phyloP scores from a whole-genome alignment of 2,888 invertebrate species.

The Ametastegia equiseti region DNA sequence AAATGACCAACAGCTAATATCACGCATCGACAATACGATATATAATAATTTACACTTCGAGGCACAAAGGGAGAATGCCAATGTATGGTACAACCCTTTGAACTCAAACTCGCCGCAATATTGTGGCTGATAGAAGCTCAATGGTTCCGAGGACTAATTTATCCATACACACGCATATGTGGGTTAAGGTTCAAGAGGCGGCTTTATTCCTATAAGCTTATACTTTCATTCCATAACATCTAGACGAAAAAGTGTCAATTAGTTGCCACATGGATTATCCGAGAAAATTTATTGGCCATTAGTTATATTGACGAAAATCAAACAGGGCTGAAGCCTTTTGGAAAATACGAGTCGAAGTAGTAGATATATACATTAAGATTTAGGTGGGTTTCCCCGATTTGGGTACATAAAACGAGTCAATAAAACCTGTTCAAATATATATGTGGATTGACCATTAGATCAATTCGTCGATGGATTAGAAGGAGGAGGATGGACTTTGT shows the following conservation, averaged over 20 bases:
- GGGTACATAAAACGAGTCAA: not conserved
- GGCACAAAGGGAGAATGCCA: not conserved
- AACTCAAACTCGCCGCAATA: not conserved
- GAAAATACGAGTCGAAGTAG: not conserved
- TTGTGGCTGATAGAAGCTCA: not conserved
- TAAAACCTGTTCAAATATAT: not conserved
- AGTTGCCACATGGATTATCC: not conserved
- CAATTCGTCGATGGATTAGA: not conserved
- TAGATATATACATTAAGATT: not conserved
- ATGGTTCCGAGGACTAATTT: not conserved
- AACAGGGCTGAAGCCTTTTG: not conserved
- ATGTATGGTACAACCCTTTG: not conserved
- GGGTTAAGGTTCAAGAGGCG: not conserved
- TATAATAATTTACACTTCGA: not conserved
- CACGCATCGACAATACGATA: no score
- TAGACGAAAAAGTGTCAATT: constrained; percentile 1
- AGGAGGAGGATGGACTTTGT: no score
- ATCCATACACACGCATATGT: not conserved
- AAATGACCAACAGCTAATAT: not conserved
- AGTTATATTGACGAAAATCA: not conserved
- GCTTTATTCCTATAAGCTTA: no score
- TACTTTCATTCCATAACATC: not conserved
- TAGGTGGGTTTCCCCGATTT: not conserved
- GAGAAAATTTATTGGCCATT: not conserved
- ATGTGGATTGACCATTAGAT: not conserved